Evolutionary conservation across 2,888 invertebrate genomes (phyloP).

Genomic region (Sphaerophoria taeniata): DNA sequence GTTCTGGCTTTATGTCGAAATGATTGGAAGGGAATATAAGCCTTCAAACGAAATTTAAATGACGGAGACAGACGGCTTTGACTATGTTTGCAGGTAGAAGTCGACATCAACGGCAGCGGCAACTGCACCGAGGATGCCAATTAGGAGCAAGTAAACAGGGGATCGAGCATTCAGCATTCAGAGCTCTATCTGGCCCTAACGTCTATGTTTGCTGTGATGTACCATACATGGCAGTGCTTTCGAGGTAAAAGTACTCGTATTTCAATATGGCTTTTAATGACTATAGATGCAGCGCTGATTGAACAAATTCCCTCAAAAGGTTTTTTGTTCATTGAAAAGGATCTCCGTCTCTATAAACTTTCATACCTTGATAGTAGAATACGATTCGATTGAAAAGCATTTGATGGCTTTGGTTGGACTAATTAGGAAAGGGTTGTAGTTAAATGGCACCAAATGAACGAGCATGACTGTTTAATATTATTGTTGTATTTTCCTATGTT

Average conservation of each 20-base stretch:
- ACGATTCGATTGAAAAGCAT: slow-evolving; percentile 39
- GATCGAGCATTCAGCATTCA: slow-evolving; percentile 26
- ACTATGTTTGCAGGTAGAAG: slow-evolving; percentile 15
- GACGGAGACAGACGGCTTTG: slow-evolving; percentile 42
- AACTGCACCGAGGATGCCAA: slow-evolving; percentile 69
- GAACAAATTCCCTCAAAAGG: slow-evolving; percentile 55
- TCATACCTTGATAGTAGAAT: background rate
- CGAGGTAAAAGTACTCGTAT: slow-evolving; percentile 49
- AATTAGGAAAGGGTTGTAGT: slow-evolving; percentile 4
- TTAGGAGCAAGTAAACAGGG: slow-evolving; percentile 72
- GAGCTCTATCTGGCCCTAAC: slow-evolving; percentile 37
- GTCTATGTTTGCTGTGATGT: slow-evolving; percentile 51
- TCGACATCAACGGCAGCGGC: slow-evolving; percentile 20
- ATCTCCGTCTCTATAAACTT: background rate
- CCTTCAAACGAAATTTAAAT: slow-evolving; percentile 73
- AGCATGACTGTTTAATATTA: too few species aligned
- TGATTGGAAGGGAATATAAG: slow-evolving; percentile 69
- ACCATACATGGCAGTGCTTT: slow-evolving; percentile 33
- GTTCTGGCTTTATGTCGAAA: slow-evolving; percentile 59
- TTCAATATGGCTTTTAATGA: slow-evolving; percentile 64
- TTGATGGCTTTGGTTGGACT: slow-evolving; percentile 24
- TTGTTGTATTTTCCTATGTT: too few species aligned
- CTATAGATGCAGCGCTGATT: slow-evolving; percentile 64
- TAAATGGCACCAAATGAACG: too few species aligned
- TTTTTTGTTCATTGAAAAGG: slow-evolving; percentile 50